phyloP scores from a whole-genome alignment of 2,888 invertebrate species.

The Bellardia pandia region DNA sequence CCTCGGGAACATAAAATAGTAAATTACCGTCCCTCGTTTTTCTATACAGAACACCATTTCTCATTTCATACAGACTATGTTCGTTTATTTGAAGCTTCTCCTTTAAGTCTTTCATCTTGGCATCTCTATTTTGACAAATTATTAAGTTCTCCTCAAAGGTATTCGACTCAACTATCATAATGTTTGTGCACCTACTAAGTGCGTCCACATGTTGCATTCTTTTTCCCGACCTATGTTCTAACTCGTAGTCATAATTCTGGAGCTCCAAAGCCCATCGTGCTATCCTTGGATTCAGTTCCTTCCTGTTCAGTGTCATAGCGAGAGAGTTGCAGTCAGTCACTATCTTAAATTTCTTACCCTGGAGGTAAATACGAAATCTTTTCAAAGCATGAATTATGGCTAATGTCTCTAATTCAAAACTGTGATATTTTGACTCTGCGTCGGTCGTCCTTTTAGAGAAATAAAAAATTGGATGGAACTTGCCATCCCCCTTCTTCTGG shows the following conservation, averaged over 20 bases:
- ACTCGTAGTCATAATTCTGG: conserved; percentile 18
- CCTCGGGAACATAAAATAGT: conserved; percentile 51
- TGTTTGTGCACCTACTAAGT: conserved; percentile 42
- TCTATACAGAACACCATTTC: conserved; percentile 26
- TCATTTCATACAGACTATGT: conserved; percentile 22
- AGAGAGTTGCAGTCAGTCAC: neutral
- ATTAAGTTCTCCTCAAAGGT: conserved; percentile 41
- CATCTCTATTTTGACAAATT: conserved; percentile 51
- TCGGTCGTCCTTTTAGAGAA: neutral
- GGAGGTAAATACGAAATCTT: neutral
- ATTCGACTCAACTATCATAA: conserved; percentile 25
- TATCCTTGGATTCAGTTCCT: no score
- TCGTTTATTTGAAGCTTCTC: conserved; percentile 19
- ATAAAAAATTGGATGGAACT: neutral
- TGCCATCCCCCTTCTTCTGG: no score
- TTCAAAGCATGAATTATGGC: neutral
- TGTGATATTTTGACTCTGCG: neutral
- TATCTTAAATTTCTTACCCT: neutral
- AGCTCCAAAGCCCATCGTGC: no score
- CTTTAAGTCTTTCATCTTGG: conserved; percentile 24
- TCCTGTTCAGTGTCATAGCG: no score
- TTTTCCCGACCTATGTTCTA: conserved; percentile 69
- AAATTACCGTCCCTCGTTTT: conserved; percentile 23
- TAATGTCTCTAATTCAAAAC: neutral
- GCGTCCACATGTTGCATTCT: conserved; percentile 72